These are phyloP conservation scores for Etheostoma nigrum DNA, from an alignment of 2,797 vertebrate species.

Conservation along the genomic window DNA sequence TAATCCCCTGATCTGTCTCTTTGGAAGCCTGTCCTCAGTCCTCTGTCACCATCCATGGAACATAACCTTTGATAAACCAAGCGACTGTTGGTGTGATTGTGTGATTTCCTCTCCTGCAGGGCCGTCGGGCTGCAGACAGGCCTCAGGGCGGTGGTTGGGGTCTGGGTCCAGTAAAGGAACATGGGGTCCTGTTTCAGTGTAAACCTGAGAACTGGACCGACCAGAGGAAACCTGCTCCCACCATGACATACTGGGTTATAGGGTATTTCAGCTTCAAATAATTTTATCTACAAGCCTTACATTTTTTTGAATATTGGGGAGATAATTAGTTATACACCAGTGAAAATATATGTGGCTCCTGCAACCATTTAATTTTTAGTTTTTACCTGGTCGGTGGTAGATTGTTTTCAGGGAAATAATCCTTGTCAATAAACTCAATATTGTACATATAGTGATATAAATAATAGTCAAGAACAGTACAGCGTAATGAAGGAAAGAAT, in stretches of 20 bases:
- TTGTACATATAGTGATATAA: too few species aligned
- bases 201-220: conserved; percentile 93
- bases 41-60: neutral
- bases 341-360: neutral
- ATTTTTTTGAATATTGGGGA: too few species aligned
- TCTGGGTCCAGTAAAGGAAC: conserved; percentile 89
- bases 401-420: too few species aligned
- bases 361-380: too few species aligned
- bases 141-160: conserved; percentile 73
- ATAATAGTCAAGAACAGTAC: too few species aligned
- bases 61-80: too few species aligned
- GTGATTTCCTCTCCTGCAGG: conserved; percentile 55
- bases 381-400: too few species aligned
- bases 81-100: neutral
- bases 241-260: conserved; percentile 96
- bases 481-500: too few species aligned
- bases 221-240: conserved; percentile 91
- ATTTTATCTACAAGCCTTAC: neutral
- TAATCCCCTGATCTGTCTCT: neutral
- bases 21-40: neutral
- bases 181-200: conserved; percentile 95
- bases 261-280: conserved; percentile 84
- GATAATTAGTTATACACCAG: neutral
- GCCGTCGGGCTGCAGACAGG: conserved; percentile 69
- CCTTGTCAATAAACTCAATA: too few species aligned